Evolutionary conservation across 2,113 vertebrate genomes (phyloP).

Genomic region (Cephalopholis sonnerati): DNA sequence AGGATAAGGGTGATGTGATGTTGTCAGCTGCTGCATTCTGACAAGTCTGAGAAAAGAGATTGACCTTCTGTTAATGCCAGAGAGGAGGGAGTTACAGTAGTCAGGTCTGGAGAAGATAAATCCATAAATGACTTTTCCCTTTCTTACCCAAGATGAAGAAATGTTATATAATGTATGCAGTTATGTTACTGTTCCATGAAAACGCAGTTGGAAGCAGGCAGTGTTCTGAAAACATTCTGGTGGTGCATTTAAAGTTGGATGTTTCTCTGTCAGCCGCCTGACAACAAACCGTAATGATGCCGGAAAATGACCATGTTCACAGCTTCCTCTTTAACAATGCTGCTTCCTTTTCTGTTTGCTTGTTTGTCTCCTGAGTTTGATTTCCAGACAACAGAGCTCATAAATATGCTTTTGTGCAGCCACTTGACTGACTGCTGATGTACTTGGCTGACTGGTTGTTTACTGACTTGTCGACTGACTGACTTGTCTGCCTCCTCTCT

Average conservation of each 20-base stretch:
- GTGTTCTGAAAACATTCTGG: not conserved
- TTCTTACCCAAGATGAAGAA: not conserved
- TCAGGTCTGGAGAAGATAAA: no score
- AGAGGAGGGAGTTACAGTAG: no score
- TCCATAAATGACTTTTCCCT: no score
- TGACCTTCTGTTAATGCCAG: no score
- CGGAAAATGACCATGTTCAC: not conserved
- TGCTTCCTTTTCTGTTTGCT: not conserved
- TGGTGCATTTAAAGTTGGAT: not conserved
- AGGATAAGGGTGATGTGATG: no score
- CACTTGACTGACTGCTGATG: slow-evolving; percentile 9
- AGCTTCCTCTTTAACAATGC: not conserved
- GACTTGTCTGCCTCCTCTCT: slow-evolving; percentile 26
- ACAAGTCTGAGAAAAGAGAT: no score
- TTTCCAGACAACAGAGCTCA: slow-evolving; percentile 31
- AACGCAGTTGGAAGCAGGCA: not conserved
- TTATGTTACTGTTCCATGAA: not conserved
- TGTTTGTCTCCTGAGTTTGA: slow-evolving; percentile 36
- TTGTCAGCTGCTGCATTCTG: no score
- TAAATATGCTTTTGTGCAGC: slow-evolving; percentile 36
- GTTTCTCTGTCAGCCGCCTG: not conserved
- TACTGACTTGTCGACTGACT: slow-evolving; percentile 26
- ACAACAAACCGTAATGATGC: no score
- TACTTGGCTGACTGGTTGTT: slow-evolving; percentile 31
- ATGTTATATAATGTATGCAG: not conserved